Evolutionary conservation across 1,140 invertebrate genomes (phyloP), one percentile per base, ranked within the genome.

Genomic region (Drosophila albomicans): DNA sequence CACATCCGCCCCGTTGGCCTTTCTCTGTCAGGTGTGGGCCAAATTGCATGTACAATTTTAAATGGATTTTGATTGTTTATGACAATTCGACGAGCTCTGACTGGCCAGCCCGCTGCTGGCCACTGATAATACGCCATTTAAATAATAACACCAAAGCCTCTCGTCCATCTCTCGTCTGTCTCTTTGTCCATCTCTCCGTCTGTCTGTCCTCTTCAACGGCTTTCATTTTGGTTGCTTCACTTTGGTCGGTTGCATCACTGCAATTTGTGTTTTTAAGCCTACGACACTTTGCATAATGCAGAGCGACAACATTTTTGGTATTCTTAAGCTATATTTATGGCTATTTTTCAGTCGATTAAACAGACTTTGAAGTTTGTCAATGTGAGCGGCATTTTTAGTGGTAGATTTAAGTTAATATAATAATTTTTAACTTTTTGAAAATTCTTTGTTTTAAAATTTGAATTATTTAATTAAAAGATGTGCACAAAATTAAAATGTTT

Each of bases 1-100:
- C 54, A 35, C 28, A 11, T 13, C 5, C 35, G 28, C 41, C 25
- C 35, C 15, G 35, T 4, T 49, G 2, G 20, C 28, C 13, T 48
- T 56, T 62, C 6, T 32, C 59, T 80, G 85, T 69, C 56, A 51
- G 57, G 58, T 70, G 20, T 28, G 28, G 57, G 52, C 81, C 78
- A 81, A 89, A 89, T 89, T 90, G 81, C 81, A 90, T 90, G 78
- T 90, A 89, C 86, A 75, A 85, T 90, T 90, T 89, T 85, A 89
- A 89, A 89, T 89, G 85, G 85, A 89, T 89, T 89, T 89, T 89
- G 85, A 89, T 89, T 89, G 85, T 90, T 89, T 89, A 89, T 89
- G 85, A 89, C 81, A 86, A 85, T 85, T 81, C 75, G 72, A 81
- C 75, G 75, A 90, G 75, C 72, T 54, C 45, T 79, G 81, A 86